Evolutionary conservation across 2,888 invertebrate genomes (phyloP), one percentile per base, ranked within the genome.

Genomic region (Pseudanteris insignis): DNA sequence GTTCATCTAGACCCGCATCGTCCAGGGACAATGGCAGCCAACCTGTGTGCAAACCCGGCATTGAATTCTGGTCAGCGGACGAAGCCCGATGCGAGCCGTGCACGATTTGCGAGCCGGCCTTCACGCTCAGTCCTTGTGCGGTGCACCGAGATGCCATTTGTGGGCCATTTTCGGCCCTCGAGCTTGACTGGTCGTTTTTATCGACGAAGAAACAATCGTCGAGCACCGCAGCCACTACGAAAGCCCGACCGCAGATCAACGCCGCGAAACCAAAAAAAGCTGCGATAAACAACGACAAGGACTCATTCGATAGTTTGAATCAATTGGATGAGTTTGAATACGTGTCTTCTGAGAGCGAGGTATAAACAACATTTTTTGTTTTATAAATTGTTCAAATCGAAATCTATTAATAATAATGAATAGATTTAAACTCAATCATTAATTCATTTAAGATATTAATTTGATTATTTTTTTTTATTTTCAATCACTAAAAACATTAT

Each of bases 131-230:
- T 46, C 90, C 91, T 48, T 91, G 91, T 81, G 88, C 89, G 71
- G 81, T 87, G 57, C 88, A 91, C 81, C 84, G 87, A 61, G 89
- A 91, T 80, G 89, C 91, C 29, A 82, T 87, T 67, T 91, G 91
- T 80, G 89, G 88, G 28, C 85, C 88, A 1, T 81, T 89, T 30
- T 84, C 85, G 65, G 86, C 88, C 70, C 81, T 89, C 65, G 84
- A 85, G 70, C 83, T 88, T 67, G 85, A 85, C 77, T 85, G 86
- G 86, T 75, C 86, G 73, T 83, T 84, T 77, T 73, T 83, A 44
- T 76, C 81, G 65, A 79, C 80, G 11, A 80, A 81, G 58, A 81
- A 81, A 43, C 80, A 80, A 55, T 77, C 78, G 10, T 8, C 36
- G 2, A 47, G 14, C 9, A 13, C 36, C 8, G 6, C 15, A n/a